Evolutionary conservation across 2,113 vertebrate species (phyloP).

Genomic region (Phasianus colchicus): DNA sequence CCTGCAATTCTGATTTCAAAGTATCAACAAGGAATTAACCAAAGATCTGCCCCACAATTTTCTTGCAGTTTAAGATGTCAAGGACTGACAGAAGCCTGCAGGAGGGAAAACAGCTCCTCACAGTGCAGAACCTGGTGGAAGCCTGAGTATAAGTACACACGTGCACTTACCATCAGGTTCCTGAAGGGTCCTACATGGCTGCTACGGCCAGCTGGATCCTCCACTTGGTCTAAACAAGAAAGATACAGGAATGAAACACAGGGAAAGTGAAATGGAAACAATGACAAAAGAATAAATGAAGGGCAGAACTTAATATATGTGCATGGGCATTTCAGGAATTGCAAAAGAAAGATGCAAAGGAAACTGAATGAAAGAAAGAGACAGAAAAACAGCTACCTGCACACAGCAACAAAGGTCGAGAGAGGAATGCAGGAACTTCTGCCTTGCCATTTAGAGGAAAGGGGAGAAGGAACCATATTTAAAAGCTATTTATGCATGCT

Average conservation of each 20-base stretch:
- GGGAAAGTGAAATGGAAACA: constrained; percentile 78
- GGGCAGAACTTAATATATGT: constrained; percentile 37
- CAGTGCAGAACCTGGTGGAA: constrained; percentile 60
- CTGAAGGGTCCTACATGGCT: constrained; percentile 80
- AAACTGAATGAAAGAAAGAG: constrained; percentile 52
- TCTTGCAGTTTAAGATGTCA: not conserved
- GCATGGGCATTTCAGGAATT: constrained; percentile 1
- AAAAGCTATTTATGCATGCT: not conserved
- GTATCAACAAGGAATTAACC: not conserved
- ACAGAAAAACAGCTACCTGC: constrained; percentile 35
- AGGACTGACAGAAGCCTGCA: not conserved
- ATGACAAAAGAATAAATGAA: constrained; percentile 69
- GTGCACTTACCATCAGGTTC: constrained; percentile 82
- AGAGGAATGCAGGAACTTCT: not conserved
- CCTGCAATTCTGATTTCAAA: not conserved
- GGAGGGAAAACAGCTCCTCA: not conserved
- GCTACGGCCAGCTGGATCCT: constrained; percentile 80
- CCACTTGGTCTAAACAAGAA: constrained; percentile 83
- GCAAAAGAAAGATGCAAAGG: constrained; percentile 44
- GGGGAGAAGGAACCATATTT: not conserved
- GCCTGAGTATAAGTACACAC: constrained; percentile 80
- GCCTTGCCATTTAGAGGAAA: not conserved
- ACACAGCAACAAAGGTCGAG: not conserved
- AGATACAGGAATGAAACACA: constrained; percentile 83
- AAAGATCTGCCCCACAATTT: not conserved